Percentiles rank a stretch among this genome's conserved stretches.
Evolutionary conservation across 2,113 vertebrate species (phyloP).

Genomic region (Cephalopholis sonnerati): DNA sequence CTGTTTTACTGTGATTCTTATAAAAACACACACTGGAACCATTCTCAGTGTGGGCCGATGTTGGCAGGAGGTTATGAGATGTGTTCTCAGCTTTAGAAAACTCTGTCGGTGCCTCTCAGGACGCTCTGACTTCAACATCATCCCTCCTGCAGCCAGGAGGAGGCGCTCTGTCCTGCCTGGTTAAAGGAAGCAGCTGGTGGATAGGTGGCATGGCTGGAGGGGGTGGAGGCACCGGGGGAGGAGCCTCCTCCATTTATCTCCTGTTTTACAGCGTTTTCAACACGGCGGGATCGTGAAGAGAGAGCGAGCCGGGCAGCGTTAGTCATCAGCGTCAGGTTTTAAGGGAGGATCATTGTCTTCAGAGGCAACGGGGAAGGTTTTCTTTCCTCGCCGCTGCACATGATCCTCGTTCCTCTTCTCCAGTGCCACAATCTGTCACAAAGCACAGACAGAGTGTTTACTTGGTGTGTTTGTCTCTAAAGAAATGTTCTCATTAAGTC

Average conservation of each 20-base stretch:
- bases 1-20: background rate
- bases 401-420: slow-evolving; percentile 98
- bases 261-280: slow-evolving; percentile 15
- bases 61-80: background rate
- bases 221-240: background rate
- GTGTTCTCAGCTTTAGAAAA: background rate
- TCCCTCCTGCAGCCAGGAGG: slow-evolving; percentile 43
- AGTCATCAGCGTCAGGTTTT: slow-evolving; percentile 76
- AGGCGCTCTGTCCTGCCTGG: slow-evolving; percentile 24
- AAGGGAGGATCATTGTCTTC: slow-evolving; percentile 85
- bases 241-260: background rate
- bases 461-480: too few relatives aligned
- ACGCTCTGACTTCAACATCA: slow-evolving; percentile 26
- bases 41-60: rapidly evolving
- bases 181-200: slow-evolving; percentile 13
- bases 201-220: background rate
- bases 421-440: slow-evolving; percentile 90
- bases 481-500: too few relatives aligned
- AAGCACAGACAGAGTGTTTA: background rate
- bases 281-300: slow-evolving; percentile 38
- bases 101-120: background rate
- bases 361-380: slow-evolving; percentile 75
- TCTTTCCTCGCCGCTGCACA: slow-evolving; percentile 91
- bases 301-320: slow-evolving; percentile 46
- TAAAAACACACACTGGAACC: background rate